Base-by-base conservation (phyloP, 2,797 vertebrate species). In the Cottoperca gobio region DNA sequence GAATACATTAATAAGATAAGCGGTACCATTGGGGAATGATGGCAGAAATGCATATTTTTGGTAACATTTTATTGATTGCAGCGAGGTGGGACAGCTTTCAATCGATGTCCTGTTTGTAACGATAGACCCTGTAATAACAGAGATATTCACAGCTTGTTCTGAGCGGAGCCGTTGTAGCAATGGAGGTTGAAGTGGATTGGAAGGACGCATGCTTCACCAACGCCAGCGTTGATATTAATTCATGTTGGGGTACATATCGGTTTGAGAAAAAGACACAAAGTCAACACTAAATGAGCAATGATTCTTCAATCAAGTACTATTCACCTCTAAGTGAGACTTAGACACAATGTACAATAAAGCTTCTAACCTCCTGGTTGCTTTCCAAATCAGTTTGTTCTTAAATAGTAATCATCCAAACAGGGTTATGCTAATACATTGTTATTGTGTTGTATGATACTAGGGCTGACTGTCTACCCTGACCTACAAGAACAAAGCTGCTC, bases 31-130 rank as follows among this genome's bases (percentile, higher is more conserved):
- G 39, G 17, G 7, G 4, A 40, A 55, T 35, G 28, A 28, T 16
- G 45, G 45, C 49, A 53, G 37, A 73, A 68, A 9, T 40, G 33
- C 39, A 45, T 42, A 72, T 74, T 79, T 88, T 48, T 9, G 45
- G 57, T n/a, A 55, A 35, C 33, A 48, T 49, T 40, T 31, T 50
- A 71, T 67, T 60, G 60, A 84, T 73, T 60, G 50, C 12, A 17
- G 11, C 6, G 37, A 67, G 50, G 43, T 12, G 39, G 50, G 52
- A 53, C 26, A 43, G 10, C 37, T 79, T 72, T 81, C 40, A 65
- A 59, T 78, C 42, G 1, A 31, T 73, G 3, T 13, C 17, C 48
- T 61, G 33, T 80, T 78, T 68, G 49, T 24, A 58, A 64, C 21
- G 61, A 67, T 31, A 31, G 57, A 67, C 46, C 55, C 7, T 71